Evolutionary conservation across 1,140 invertebrate species (phyloP), one percentile per base, ranked within the genome.

Genomic region (Panulirus ornatus): DNA sequence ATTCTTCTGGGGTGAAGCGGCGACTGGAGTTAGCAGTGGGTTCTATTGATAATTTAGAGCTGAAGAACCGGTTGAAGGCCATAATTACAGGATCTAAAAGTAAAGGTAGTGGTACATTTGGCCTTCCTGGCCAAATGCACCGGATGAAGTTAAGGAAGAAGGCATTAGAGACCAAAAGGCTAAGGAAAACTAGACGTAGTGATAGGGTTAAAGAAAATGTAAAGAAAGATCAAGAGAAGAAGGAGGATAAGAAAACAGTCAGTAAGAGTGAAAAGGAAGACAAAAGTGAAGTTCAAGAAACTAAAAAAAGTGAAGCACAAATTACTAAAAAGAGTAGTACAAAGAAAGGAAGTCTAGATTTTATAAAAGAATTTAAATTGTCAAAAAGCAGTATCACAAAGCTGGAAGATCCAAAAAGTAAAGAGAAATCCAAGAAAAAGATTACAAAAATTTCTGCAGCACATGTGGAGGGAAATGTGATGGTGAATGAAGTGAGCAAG

Each of bases 31-130:
- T 88, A 30, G 91, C 87, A 36, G 75, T 91, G 0, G 86, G 84
- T 2, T 91, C 91, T 42, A 89, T 91, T 11, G 87, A 91, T 75
- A 91, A 91, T 38, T 54, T 79, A 2, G 84, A 89, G n/a, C 82
- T 91, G 5, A 91, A 91, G 54, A 91, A 91, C 40, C 85, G 91
- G 1, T 58, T 91, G 38, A 91, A 88, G 27, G 91, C 87, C 82
- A 91, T 91, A 87, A 91, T 91, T 73, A 83, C 79, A 27, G 81
- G 76, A 40, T 42, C 88, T 6, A 38, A 38, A 8, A 51, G 81
- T n/a, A 22, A 66, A 0, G 30, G 36, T 9, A 42, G 47, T 19
- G 19, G 42, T 5, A 8, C 42, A 6, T n/a, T 51, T 30, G 38
- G 40, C 14, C 40, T 54, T 27, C 44, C 58, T 6, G 47, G 78